These are phyloP conservation scores for Drosophila buzzatii DNA, from an alignment of 2,888 invertebrate species.

Conservation along the genomic window DNA sequence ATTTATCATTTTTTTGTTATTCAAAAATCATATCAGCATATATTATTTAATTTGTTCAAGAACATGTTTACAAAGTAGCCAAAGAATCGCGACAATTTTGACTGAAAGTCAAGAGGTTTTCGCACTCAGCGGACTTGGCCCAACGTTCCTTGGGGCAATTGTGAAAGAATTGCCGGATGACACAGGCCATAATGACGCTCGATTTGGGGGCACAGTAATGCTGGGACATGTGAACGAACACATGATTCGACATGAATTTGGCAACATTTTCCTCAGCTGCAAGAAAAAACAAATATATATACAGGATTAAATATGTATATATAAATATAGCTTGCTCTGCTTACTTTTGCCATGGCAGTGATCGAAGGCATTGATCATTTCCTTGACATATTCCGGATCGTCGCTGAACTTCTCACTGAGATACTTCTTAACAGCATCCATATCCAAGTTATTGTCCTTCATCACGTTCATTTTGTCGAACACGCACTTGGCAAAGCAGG, in stretches of 20 bases:
- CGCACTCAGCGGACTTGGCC: slow-evolving; percentile 69
- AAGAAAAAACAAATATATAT: background rate
- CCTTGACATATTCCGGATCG: slow-evolving; percentile 71
- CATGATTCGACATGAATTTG: slow-evolving; percentile 58
- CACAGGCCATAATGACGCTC: slow-evolving; percentile 69
- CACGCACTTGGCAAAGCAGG: slow-evolving; percentile 74
- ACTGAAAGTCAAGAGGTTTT: slow-evolving; percentile 59
- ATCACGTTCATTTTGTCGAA: slow-evolving; percentile 62
- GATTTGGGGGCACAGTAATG: slow-evolving; percentile 67
- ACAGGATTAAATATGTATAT: too few species aligned
- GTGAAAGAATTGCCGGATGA: slow-evolving; percentile 73
- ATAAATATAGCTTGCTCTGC: background rate
- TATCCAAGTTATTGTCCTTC: slow-evolving; percentile 59
- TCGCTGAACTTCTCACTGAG: slow-evolving; percentile 38
- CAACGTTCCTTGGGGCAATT: slow-evolving; percentile 77
- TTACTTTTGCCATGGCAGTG: slow-evolving; percentile 73
- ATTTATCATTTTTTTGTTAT: too few species aligned
- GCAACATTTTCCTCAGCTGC: slow-evolving; percentile 67
- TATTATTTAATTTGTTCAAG: background rate
- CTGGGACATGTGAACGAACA: slow-evolving; percentile 48
- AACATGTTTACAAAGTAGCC: slow-evolving; percentile 25
- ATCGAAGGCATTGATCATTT: slow-evolving; percentile 78
- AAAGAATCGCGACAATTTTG: slow-evolving; percentile 62
- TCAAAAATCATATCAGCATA: too few species aligned
- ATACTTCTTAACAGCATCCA: slow-evolving; percentile 57